Base-by-base conservation (phyloP, 2,113 vertebrate genomes). In the Coryphaenoides rupestris region DNA sequence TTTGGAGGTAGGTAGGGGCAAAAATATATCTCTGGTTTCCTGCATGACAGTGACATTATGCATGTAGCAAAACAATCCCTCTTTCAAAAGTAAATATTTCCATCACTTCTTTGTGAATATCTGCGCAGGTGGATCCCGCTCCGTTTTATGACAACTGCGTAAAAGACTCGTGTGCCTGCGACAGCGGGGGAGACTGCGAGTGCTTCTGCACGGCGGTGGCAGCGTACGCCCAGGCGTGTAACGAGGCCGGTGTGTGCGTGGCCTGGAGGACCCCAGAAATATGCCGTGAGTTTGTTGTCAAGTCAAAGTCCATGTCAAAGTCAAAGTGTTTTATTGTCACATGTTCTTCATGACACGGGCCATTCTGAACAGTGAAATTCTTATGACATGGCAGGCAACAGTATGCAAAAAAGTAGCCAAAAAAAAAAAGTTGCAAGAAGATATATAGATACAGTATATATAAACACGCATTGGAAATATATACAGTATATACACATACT, bases 151-250 rank as follows among this genome's bases (percentile, higher is more conserved):
- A 92, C 0, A 91, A 90, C 77, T 93, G 92, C 75, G 79, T 93
- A 40, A 88, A 66, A 72, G 92, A 93, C 77, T 85, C 92, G 0
- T 93, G 92, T 72, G 83, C 91, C 9, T 93, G 92, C 53, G 87
- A 93, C 65, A 57, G 81, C 56, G 91, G 92, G 47, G 92, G 92
- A 58, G 92, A 93, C 74, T 93, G 92, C 65, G 90, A 91, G 69
- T 92, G 92, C 67, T 89, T 90, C 75, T 93, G 92, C 73, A 89
- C 91, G 17, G 90, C 91, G 19, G 91, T 93, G 0, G 88, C 90
- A 62, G 88, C 89, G 49, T 93, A 93, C 16, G 90, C 91, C 55
- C 89, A 92, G 68, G 90, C 91, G 60, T 93, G 92, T 63, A 93
- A 87, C 74, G 89, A 89, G 19, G 86, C 80, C 4, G 83, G 68